A percentile compares a stretch with the other conserved stretches of the same genome.
These are phyloP conservation scores for Drosophila eohydei DNA, from an alignment of 2,888 invertebrate genomes.

Conservation along the genomic window DNA sequence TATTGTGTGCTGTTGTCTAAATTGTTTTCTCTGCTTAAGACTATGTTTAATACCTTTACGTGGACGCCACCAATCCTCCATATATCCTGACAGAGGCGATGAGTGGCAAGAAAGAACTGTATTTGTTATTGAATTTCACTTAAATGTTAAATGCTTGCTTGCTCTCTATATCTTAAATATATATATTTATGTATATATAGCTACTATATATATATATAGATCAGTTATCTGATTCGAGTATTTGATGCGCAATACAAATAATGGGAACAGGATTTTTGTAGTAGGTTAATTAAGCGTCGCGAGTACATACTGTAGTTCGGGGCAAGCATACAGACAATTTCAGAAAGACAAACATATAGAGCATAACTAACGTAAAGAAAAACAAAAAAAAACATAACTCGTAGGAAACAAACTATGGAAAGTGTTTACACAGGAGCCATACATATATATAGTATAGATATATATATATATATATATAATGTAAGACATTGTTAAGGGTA, in stretches of 20 bases:
- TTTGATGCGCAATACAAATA: constrained; percentile 4
- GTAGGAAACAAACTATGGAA: constrained; percentile 67
- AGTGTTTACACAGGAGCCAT: constrained; percentile 54
- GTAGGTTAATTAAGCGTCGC: neutral
- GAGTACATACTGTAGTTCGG: constrained; percentile 22
- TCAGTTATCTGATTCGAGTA: neutral
- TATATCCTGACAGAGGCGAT: constrained; percentile 98
- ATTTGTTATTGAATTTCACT: constrained; percentile 86
- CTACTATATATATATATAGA: constrained; percentile 1
- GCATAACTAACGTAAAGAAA: constrained; percentile 17
- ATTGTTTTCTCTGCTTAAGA: constrained; percentile 55
- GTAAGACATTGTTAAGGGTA: neutral
- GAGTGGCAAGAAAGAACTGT: constrained; percentile 90
- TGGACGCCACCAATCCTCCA: constrained; percentile 99
- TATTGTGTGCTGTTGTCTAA: constrained; percentile 52
- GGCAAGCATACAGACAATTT: constrained; percentile 24
- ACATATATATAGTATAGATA: constrained; percentile 9
- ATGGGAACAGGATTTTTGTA: neutral
- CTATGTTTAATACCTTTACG: constrained; percentile 92
- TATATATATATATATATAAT: constrained; percentile 9
- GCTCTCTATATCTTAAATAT: constrained; percentile 26
- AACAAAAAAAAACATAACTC: constrained; percentile 6
- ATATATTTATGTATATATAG: neutral
- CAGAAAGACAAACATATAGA: constrained; percentile 1
- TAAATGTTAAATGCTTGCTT: constrained; percentile 45